Conservation (phyloP, 1,140 invertebrate species). For the Papilio aristodemus region DNA sequence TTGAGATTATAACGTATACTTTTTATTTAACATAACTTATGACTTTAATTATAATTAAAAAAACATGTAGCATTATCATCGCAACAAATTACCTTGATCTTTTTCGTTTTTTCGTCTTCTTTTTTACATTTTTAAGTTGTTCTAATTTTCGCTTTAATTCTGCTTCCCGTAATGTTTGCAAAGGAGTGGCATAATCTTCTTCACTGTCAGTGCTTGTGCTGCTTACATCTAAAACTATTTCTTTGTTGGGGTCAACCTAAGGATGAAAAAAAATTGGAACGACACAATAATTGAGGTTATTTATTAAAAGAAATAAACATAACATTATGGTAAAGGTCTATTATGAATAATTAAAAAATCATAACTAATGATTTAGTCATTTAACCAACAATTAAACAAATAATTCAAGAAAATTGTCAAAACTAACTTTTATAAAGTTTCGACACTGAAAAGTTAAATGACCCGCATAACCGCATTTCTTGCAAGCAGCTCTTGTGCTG, state of each 20-base stretch:
- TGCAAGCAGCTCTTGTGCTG: slow-evolving; percentile 89
- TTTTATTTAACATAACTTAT: background rate
- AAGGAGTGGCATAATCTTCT: slow-evolving; percentile 90
- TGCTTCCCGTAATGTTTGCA: slow-evolving; percentile 88
- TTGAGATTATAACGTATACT: too few species aligned
- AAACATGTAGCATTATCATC: background rate
- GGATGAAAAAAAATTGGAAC: slow-evolving; percentile 3
- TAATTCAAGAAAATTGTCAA: background rate
- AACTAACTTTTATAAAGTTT: slow-evolving; percentile 94
- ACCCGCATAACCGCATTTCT: slow-evolving; percentile 96
- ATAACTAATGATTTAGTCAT: background rate
- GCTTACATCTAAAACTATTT: slow-evolving; percentile 96
- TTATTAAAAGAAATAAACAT: background rate
- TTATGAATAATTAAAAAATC: background rate
- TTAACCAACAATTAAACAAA: background rate
- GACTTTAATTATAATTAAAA: background rate
- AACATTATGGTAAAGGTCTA: slow-evolving; percentile 20
- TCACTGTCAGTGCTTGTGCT: slow-evolving; percentile 96
- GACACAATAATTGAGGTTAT: background rate
- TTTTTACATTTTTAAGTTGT: slow-evolving; percentile 67
- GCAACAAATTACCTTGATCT: slow-evolving; percentile 54
- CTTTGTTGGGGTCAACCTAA: slow-evolving; percentile 89
- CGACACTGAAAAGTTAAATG: slow-evolving; percentile 98
- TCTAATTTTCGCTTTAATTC: slow-evolving; percentile 85
- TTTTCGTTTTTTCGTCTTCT: slow-evolving; percentile 68